These are phyloP conservation scores for Diadromus collaris DNA, from an alignment of 2,888 invertebrate species.

Conservation along the genomic window DNA sequence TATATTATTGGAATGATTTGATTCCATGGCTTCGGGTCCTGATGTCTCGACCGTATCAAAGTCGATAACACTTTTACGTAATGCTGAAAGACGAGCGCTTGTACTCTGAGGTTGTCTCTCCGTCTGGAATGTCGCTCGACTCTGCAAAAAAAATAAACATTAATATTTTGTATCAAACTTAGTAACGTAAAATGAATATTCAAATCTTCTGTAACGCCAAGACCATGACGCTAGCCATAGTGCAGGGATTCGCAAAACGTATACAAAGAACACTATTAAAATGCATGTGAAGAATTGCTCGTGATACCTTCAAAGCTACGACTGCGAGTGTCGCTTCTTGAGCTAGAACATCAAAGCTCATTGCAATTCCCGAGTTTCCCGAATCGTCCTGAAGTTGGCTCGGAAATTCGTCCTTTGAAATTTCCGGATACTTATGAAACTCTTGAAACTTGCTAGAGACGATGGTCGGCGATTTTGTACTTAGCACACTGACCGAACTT, in stretches of 20 bases:
- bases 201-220: too few species aligned
- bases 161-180: conserved; percentile 4
- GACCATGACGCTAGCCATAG: too few species aligned
- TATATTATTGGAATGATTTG: conserved; percentile 56
- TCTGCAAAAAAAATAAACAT: conserved; percentile 79
- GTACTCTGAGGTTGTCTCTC: conserved; percentile 91
- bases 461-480: conserved; percentile 67
- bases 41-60: conserved; percentile 74
- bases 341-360: conserved; percentile 77
- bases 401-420: conserved; percentile 55
- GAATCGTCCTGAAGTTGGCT: conserved; percentile 58
- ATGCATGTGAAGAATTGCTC: not conserved
- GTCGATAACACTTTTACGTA: conserved; percentile 81
- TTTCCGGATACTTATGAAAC: conserved; percentile 58
- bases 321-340: conserved; percentile 76
- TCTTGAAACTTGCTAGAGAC: conserved; percentile 63
- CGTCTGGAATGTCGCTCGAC: conserved; percentile 87
- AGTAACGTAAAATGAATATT: too few species aligned
- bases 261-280: not conserved
- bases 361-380: conserved; percentile 69
- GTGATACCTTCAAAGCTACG: conserved; percentile 74
- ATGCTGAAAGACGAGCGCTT: conserved; percentile 86
- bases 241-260: too few species aligned
- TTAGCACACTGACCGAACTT: conserved; percentile 70
- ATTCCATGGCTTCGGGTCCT: conserved; percentile 44